A percentile compares a stretch with the other conserved stretches of the same genome.
These are phyloP conservation scores for Uropsilus gracilis DNA, from an alignment of 2,113 vertebrate species.

Conservation along the genomic window DNA sequence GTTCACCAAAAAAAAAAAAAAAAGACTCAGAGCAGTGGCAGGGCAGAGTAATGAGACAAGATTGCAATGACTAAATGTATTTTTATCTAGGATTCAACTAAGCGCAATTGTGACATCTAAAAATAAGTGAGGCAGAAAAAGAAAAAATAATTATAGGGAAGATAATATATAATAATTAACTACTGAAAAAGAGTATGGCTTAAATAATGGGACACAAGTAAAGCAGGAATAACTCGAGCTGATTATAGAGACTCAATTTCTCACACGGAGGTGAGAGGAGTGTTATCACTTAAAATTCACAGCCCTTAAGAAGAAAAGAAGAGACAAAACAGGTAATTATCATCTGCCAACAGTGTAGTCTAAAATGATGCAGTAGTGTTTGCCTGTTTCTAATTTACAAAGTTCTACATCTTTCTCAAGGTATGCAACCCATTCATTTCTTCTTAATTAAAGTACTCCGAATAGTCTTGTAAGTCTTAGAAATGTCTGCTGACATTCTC, in stretches of 20 bases:
- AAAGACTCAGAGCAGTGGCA: slow-evolving; percentile 10
- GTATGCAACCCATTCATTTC: slow-evolving; percentile 36
- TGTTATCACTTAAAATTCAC: slow-evolving; percentile 65
- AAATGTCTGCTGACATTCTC: slow-evolving; percentile 1
- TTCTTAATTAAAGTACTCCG: slow-evolving; percentile 58
- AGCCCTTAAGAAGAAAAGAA: slow-evolving; percentile 45
- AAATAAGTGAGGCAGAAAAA: slow-evolving; percentile 75
- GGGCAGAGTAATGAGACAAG: slow-evolving; percentile 51
- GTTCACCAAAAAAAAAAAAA: background rate
- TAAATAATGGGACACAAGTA: slow-evolving; percentile 66
- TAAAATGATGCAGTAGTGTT: slow-evolving; percentile 45
- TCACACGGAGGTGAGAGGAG: slow-evolving; percentile 65
- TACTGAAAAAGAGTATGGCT: slow-evolving; percentile 62
- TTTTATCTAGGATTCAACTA: slow-evolving; percentile 71
- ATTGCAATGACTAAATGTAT: slow-evolving; percentile 31
- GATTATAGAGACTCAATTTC: slow-evolving; percentile 73
- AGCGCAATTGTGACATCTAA: slow-evolving; percentile 69
- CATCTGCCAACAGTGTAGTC: slow-evolving; percentile 51
- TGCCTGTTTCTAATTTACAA: slow-evolving; percentile 51
- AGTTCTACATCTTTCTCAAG: slow-evolving; percentile 35
- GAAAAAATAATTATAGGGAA: slow-evolving; percentile 78
- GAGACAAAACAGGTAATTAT: slow-evolving; percentile 74
- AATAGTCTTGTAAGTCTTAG: slow-evolving; percentile 38
- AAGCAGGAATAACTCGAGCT: slow-evolving; percentile 72
- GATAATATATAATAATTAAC: slow-evolving; percentile 80